phyloP scores from a whole-genome alignment of 1,140 invertebrate species.

The Asbolus verrucosus region DNA sequence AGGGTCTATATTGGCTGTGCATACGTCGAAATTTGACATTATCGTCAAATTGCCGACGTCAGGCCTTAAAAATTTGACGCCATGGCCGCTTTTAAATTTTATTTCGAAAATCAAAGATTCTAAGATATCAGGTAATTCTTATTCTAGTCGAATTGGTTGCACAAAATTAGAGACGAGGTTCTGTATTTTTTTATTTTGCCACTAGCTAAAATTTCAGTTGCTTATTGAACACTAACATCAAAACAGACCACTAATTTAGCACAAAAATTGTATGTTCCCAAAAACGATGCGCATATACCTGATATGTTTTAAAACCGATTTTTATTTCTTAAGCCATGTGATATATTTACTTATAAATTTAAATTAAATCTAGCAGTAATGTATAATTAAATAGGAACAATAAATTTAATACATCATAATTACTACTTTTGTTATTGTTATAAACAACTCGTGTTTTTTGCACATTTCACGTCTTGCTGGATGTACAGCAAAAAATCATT shows the following conservation, averaged over 20 bases:
- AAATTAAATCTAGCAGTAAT: neutral
- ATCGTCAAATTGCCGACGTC: no score
- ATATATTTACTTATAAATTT: conserved; percentile 20
- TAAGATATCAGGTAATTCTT: conserved; percentile 8
- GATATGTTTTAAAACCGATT: neutral
- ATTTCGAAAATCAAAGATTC: conserved; percentile 7
- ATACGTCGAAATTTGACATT: conserved; percentile 12
- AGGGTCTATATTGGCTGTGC: conserved; percentile 23
- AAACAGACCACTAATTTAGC: no score
- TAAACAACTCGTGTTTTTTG: no score
- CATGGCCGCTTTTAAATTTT: conserved; percentile 30
- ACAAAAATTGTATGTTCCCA: neutral
- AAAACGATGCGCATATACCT: neutral
- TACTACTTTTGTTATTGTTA: neutral
- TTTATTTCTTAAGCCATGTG: conserved; percentile 15
- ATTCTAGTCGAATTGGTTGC: conserved; percentile 34
- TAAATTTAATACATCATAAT: neutral
- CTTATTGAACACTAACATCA: no score
- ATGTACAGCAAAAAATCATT: no score
- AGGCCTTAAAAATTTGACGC: no score
- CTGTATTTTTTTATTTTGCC: no score
- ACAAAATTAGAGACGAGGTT: conserved; percentile 10
- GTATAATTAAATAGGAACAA: conserved; percentile 9
- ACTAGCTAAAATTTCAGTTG: no score
- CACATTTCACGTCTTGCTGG: no score